phyloP scores from a whole-genome alignment of 2,888 invertebrate species.

The Andrena bucephala region DNA sequence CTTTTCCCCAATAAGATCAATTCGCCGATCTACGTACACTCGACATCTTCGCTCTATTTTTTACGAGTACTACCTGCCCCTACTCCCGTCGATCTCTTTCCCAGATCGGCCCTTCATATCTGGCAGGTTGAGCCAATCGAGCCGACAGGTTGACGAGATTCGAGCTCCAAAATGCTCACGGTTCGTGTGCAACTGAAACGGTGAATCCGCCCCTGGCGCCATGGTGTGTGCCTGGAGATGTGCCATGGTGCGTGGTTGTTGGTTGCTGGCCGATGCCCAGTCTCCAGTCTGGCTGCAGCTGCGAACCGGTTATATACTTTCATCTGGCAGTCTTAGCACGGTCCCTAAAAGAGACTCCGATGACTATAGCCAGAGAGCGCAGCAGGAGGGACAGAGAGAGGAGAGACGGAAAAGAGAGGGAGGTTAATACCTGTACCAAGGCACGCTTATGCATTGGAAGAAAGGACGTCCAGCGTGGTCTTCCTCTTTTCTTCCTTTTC shows the following conservation, averaged over 20 bases:
- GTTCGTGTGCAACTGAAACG: slow-evolving; percentile 41
- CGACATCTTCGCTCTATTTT: background rate
- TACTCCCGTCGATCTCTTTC: background rate
- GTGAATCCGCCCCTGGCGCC: slow-evolving; percentile 76
- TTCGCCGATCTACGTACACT: background rate
- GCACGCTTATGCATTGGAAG: slow-evolving; percentile 75
- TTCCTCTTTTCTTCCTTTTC: slow-evolving; percentile 27
- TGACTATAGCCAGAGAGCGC: slow-evolving; percentile 64
- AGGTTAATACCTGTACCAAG: slow-evolving; percentile 75
- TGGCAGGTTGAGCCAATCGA: slow-evolving; percentile 26
- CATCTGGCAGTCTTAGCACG: slow-evolving; percentile 76
- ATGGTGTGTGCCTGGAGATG: slow-evolving; percentile 62
- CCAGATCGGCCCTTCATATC: background rate
- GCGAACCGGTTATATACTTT: slow-evolving; percentile 84
- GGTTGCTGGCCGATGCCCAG: slow-evolving; percentile 72
- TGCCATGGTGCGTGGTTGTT: slow-evolving; percentile 65
- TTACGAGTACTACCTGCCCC: no score
- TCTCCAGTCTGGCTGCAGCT: slow-evolving; percentile 80
- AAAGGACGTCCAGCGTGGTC: slow-evolving; percentile 67
- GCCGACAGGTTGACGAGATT: slow-evolving; percentile 43
- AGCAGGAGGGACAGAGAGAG: slow-evolving; percentile 30
- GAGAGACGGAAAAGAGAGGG: slow-evolving; percentile 51
- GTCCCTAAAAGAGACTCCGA: slow-evolving; percentile 75
- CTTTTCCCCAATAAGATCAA: no score
- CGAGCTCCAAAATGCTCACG: slow-evolving; percentile 37